phyloP scores from a whole-genome alignment of 2,113 vertebrate species.

The Apistogramma diplotaenia region DNA sequence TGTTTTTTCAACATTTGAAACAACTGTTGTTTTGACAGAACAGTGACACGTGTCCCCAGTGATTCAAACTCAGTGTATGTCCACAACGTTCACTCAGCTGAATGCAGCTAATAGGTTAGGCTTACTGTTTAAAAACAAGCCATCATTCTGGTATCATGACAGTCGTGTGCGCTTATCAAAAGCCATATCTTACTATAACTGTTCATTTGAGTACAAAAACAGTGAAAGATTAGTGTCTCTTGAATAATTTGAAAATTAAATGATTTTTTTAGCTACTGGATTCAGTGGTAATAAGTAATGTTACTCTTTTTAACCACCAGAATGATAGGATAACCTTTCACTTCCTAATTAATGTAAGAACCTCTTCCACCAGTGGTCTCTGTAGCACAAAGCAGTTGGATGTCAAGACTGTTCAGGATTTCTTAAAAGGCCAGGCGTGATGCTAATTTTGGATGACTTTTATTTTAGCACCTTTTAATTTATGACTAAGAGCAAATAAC shows the following conservation, averaged over 20 bases:
- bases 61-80: background rate
- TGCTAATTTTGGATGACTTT: background rate
- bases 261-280: too few species aligned
- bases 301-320: background rate
- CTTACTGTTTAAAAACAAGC: background rate
- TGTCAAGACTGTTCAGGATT: background rate
- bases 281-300: background rate
- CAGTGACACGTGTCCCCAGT: background rate
- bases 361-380: background rate
- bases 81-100: background rate
- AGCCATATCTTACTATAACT: background rate
- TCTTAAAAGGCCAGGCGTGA: too few species aligned
- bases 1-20: background rate
- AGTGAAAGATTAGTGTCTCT: background rate
- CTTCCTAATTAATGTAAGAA: background rate
- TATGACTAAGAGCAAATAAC: background rate
- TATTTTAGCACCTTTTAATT: background rate
- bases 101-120: background rate
- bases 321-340: constrained; percentile 12
- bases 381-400: constrained; percentile 27
- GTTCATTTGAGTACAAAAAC: background rate
- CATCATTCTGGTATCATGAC: background rate
- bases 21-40: background rate
- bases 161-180: background rate
- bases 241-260: background rate